Evolutionary conservation across 2,113 vertebrate species (phyloP).

Genomic region (Tiliqua scincoides): DNA sequence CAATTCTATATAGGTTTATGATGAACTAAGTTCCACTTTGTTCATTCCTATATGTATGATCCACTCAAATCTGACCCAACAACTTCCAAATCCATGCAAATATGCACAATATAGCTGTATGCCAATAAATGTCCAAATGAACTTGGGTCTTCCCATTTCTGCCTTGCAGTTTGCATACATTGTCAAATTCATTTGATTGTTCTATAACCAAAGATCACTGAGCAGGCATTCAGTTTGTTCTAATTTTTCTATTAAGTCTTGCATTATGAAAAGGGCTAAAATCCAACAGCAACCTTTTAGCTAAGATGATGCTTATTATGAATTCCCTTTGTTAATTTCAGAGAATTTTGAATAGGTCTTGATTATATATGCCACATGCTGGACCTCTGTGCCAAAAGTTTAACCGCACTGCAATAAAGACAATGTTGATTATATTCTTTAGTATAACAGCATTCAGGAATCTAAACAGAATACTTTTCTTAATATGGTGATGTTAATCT

Average conservation of each 20-base stretch:
- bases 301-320: slow-evolving; percentile 7
- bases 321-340: slow-evolving; percentile 27
- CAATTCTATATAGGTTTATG: neutral
- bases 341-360: slow-evolving; percentile 33
- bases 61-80: neutral
- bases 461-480: slow-evolving; percentile 33
- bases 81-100: neutral
- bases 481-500: slow-evolving; percentile 26
- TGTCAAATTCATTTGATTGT: neutral
- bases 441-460: neutral
- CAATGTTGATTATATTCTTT: slow-evolving; percentile 31
- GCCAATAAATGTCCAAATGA: neutral
- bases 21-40: neutral
- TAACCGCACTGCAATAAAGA: slow-evolving; percentile 18
- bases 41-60: no score
- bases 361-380: slow-evolving; percentile 9
- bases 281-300: neutral
- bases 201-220: neutral
- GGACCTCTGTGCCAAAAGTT: neutral
- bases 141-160: neutral
- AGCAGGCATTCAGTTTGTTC: neutral
- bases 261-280: neutral
- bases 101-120: neutral
- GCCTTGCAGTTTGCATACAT: neutral
- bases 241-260: neutral